Evolutionary conservation across 53 echinoderm and acorn worm genomes (phyloP).

Genomic region (Pentamera pediparva): DNA sequence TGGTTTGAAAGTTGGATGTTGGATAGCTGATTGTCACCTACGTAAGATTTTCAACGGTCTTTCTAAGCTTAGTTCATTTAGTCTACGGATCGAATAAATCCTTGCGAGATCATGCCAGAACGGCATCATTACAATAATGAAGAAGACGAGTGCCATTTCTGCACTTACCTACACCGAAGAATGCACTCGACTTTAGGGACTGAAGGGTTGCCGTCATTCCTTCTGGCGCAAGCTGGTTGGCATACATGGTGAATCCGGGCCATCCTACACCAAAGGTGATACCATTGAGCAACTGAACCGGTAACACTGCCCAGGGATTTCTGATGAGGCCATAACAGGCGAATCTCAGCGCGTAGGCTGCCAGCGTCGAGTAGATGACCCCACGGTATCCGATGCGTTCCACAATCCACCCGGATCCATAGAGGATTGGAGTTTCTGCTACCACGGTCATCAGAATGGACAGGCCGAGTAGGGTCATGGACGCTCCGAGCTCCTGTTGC

Average conservation of each 20-base stretch:
- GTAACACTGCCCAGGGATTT: conserved; percentile 73
- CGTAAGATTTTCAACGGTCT: neutral
- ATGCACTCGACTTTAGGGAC: conserved; percentile 53
- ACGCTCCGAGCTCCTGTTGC: conserved; percentile 50
- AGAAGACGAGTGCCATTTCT: too few relatives aligned
- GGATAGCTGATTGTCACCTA: too few relatives aligned
- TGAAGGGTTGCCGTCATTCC: conserved; percentile 87
- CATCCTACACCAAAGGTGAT: conserved; percentile 77
- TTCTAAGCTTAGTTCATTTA: too few relatives aligned
- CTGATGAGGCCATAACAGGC: conserved; percentile 60
- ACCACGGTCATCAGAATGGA: conserved; percentile 54
- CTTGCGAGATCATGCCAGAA: too few relatives aligned
- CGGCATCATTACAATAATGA: too few relatives aligned
- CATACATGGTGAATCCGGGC: conserved; percentile 76
- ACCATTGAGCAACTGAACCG: conserved; percentile 75
- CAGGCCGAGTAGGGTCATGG: conserved; percentile 65
- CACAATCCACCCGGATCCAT: conserved; percentile 71
- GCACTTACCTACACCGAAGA: conserved; percentile 75
- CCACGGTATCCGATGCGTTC: conserved; percentile 51
- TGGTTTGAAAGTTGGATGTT: too few relatives aligned
- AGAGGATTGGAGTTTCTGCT: conserved; percentile 75
- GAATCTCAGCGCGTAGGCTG: conserved; percentile 70
- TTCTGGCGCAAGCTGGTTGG: conserved; percentile 63
- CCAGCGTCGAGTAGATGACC: conserved; percentile 46
- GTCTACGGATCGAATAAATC: too few relatives aligned